Evolutionary conservation across 1,140 invertebrate species (phyloP).

Genomic region (Listronotus oregonensis): DNA sequence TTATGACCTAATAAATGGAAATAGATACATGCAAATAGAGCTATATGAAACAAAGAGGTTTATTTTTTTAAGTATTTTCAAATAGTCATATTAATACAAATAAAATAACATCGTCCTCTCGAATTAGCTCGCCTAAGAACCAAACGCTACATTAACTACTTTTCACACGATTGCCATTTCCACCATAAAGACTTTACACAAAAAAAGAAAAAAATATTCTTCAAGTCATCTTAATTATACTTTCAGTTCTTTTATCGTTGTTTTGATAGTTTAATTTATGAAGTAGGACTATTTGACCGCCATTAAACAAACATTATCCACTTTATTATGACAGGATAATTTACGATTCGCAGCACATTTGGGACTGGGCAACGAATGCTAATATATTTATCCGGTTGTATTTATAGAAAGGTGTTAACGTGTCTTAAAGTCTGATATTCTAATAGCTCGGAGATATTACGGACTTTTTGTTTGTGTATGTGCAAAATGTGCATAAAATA

Average conservation of each 20-base stretch:
- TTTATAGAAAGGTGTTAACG: slow-evolving; percentile 37
- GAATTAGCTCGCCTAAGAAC: background rate
- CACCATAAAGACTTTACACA: background rate
- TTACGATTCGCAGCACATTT: slow-evolving; percentile 33
- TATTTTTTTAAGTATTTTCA: too few relatives aligned
- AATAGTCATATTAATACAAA: background rate
- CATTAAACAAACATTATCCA: slow-evolving; percentile 37
- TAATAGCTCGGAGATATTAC: slow-evolving; percentile 26
- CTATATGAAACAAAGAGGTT: background rate
- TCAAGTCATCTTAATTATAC: slow-evolving; percentile 24
- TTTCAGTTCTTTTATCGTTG: slow-evolving; percentile 28
- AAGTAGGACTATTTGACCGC: slow-evolving; percentile 31
- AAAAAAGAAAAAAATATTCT: slow-evolving; percentile 3
- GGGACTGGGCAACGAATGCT: slow-evolving; percentile 33
- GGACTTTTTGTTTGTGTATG: slow-evolving; percentile 14
- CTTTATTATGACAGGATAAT: slow-evolving; percentile 37
- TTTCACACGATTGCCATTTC: slow-evolving; percentile 3
- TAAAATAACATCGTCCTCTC: background rate
- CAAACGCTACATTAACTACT: slow-evolving; percentile 10
- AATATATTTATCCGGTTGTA: slow-evolving; percentile 39
- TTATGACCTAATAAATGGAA: too few relatives aligned
- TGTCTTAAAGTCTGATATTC: slow-evolving; percentile 30
- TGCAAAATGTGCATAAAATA: slow-evolving; percentile 8
- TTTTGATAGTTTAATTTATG: slow-evolving; percentile 37
- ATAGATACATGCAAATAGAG: too few relatives aligned